A percentile compares a stretch with the other conserved stretches of the same genome.
Conservation (phyloP, 1,140 invertebrate genomes). For the Hypothenemus hampei region DNA sequence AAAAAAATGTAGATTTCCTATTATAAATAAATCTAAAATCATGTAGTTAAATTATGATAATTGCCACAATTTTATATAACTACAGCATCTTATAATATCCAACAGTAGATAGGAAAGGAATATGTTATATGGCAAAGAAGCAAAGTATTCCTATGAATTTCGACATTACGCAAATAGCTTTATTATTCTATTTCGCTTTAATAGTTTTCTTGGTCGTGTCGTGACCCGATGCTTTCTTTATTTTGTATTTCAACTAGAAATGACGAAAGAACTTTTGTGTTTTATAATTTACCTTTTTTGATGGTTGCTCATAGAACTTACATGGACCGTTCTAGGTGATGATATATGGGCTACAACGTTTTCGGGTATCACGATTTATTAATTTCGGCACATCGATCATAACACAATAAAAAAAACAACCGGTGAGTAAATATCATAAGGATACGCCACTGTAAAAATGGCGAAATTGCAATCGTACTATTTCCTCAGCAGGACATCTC, state of each 20-base stretch:
- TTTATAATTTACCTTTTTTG: constrained; percentile 24
- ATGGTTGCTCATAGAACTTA: constrained; percentile 14
- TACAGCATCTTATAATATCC: neutral
- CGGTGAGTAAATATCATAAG: no score
- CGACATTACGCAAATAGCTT: constrained; percentile 21
- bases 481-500: constrained; percentile 22
- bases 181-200: constrained; percentile 24
- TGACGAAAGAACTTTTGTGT: constrained; percentile 24
- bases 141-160: neutral
- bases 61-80: neutral
- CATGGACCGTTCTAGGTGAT: constrained; percentile 11
- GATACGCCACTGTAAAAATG: constrained; percentile 10
- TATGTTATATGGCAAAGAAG: neutral
- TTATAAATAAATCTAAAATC: no score
- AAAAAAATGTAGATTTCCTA: no score
- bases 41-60: no score
- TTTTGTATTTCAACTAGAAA: constrained; percentile 25
- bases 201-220: constrained; percentile 21
- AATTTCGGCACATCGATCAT: constrained; percentile 11
- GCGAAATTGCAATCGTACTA: constrained; percentile 10
- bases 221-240: constrained; percentile 23
- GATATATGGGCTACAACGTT: constrained; percentile 16
- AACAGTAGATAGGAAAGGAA: neutral
- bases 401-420: no score
- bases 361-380: constrained; percentile 12